Percentiles rank a stretch among this genome's conserved stretches.
These are phyloP conservation scores for Periophthalmus magnuspinnatus DNA, from an alignment of 2,797 vertebrate species.

Conservation along the genomic window DNA sequence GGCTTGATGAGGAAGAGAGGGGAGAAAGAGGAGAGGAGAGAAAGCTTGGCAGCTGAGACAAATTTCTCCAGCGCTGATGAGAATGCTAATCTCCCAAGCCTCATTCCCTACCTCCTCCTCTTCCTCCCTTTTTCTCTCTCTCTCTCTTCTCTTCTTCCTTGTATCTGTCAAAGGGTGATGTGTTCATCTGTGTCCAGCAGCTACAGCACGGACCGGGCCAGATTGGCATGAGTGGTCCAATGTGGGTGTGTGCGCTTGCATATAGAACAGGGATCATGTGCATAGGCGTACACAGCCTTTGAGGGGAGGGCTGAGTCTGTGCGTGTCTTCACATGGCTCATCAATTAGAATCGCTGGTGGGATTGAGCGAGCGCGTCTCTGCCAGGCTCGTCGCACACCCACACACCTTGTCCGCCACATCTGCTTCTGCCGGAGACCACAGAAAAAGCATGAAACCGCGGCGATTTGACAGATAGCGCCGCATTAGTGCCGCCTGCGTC, in stretches of 20 bases:
- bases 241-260: conserved; percentile 39
- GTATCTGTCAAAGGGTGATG: conserved; percentile 67
- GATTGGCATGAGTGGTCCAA: conserved; percentile 39
- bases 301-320: conserved; percentile 27
- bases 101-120: conserved; percentile 39
- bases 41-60: conserved; percentile 63
- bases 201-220: conserved; percentile 43
- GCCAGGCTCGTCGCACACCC: conserved; percentile 49
- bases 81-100: conserved; percentile 74
- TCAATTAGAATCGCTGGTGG: conserved; percentile 64
- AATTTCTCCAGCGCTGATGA: conserved; percentile 76
- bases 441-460: conserved; percentile 41
- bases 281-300: conserved; percentile 41
- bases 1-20: conserved; percentile 55
- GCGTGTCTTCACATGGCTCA: conserved; percentile 41
- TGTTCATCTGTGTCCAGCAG: conserved; percentile 76
- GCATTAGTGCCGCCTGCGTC: conserved; percentile 51
- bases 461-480: conserved; percentile 58
- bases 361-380: conserved; percentile 59
- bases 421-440: conserved; percentile 37
- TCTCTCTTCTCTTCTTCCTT: conserved; percentile 25
- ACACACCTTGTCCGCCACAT: conserved; percentile 60
- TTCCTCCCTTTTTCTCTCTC: no score
- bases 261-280: conserved; percentile 38
- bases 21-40: conserved; percentile 46